Evolutionary conservation across 2,113 vertebrate genomes (phyloP).

Genomic region (Tychaedon coryphoeus): DNA sequence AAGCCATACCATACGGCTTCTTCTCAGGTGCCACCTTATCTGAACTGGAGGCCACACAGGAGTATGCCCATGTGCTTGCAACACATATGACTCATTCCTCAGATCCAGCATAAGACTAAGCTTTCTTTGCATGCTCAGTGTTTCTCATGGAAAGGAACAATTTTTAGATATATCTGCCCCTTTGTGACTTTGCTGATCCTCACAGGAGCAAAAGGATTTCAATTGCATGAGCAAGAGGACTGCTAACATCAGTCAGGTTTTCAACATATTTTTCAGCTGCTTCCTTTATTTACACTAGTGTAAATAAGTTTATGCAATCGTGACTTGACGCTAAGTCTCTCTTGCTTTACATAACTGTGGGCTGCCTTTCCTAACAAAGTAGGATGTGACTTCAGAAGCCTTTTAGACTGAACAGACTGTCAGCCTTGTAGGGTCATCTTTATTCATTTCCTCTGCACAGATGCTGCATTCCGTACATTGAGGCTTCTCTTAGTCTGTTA

Average conservation of each 20-base stretch:
- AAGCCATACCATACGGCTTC: neutral
- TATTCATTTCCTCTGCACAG: conserved; percentile 48
- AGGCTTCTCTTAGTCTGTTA: neutral
- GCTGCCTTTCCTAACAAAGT: conserved; percentile 40
- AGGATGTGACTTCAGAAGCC: conserved; percentile 43
- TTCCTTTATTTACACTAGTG: conserved; percentile 42
- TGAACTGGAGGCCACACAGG: neutral
- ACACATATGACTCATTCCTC: neutral
- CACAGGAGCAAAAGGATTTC: neutral
- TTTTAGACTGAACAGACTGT: neutral
- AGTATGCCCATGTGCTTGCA: neutral
- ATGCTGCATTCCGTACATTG: neutral
- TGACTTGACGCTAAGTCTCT: conserved; percentile 8
- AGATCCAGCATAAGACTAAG: neutral
- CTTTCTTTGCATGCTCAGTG: neutral
- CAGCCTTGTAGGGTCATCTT: conserved; percentile 14
- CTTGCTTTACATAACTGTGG: conserved; percentile 49
- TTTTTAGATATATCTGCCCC: neutral
- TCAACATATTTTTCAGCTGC: neutral
- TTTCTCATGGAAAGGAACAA: neutral
- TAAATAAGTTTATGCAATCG: conserved; percentile 46
- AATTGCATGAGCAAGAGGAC: neutral
- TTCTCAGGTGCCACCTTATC: neutral
- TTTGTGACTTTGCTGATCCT: neutral
- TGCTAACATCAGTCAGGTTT: neutral